Base-by-base conservation (phyloP, 2,113 vertebrate genomes). In the Prolemur simus region DNA sequence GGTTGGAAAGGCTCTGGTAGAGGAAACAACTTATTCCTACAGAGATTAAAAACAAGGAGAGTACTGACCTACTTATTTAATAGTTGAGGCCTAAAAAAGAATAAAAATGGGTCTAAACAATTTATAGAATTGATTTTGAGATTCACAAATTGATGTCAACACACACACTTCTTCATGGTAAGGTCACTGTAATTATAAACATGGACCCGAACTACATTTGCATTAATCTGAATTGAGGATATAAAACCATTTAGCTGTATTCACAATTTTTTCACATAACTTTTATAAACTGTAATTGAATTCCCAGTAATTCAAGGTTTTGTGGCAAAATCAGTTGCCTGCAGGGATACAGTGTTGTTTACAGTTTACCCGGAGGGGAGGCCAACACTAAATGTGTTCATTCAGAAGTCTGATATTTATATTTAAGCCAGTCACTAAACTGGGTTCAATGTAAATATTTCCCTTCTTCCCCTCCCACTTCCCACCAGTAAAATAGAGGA, bases 251-350 rank as follows among this genome's bases (percentile, higher is more conserved):
- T 76, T 80, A 29, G 21, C 49, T 80, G 0, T 5, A 68, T 66
- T 77, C 64, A 78, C 25, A 8, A n/a, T 25, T 90, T 91, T 58
- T 20, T 8, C 34, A 82, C 5, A 81, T 87, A 91, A 93, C 42
- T 49, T 96, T 91, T 93, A 37, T 74, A 83, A 96, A 74, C 20
- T 73, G 39, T 91, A 94, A 91, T 94, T 83, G 56, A 96, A 97
- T 95, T 96, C 54, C 39, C 21, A 84, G 47, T 96, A 89, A 93
- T 91, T 39, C 63, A 83, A 80, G 63, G 21, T 96, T 93, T 58
- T 94, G 68, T 86, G 89, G 84, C n/a, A 93, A 97, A 96, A 87
- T 93, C 56, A 80, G 73, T 91, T 94, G 34, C 93, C 42, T 87
- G 21, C 39, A 64, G 56, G 68, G 34, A 69, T 93, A 8, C 8